Conservation (phyloP, 2,888 invertebrate genomes). For the Apamea monoglypha region DNA sequence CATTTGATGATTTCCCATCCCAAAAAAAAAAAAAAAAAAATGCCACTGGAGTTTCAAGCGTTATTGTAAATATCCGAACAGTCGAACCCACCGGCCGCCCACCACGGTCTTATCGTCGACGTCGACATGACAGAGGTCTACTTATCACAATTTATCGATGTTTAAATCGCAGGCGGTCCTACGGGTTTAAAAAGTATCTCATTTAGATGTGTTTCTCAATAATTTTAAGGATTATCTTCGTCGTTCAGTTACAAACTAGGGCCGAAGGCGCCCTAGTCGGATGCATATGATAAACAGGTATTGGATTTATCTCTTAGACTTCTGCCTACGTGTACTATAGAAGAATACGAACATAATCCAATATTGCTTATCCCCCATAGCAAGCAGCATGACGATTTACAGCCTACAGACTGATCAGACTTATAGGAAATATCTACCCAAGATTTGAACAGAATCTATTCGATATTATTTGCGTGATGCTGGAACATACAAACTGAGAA, state of each 20-base stretch:
- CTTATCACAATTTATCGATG: slow-evolving; percentile 25
- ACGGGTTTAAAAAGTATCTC: not conserved
- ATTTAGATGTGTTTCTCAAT: not conserved
- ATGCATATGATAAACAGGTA: not conserved
- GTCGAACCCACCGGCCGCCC: not conserved
- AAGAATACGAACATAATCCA: not conserved
- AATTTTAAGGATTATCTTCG: not conserved
- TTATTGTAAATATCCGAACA: not conserved
- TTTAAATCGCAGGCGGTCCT: not conserved
- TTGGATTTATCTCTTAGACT: not conserved
- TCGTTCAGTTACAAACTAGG: not conserved
- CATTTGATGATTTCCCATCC: no score
- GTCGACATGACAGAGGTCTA: slow-evolving; percentile 9
- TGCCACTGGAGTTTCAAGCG: no score
- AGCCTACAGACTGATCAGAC: not conserved
- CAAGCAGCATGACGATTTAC: not conserved
- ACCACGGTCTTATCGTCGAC: slow-evolving; percentile 14
- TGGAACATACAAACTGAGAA: not conserved
- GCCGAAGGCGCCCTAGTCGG: not conserved
- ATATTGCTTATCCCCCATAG: not conserved
- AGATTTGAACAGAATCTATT: not conserved
- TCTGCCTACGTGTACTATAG: not conserved
- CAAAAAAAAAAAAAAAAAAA: no score
- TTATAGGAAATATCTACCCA: not conserved
- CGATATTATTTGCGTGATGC: not conserved